phyloP scores from a whole-genome alignment of 2,113 vertebrate species.

The Archocentrus centrarchus region DNA sequence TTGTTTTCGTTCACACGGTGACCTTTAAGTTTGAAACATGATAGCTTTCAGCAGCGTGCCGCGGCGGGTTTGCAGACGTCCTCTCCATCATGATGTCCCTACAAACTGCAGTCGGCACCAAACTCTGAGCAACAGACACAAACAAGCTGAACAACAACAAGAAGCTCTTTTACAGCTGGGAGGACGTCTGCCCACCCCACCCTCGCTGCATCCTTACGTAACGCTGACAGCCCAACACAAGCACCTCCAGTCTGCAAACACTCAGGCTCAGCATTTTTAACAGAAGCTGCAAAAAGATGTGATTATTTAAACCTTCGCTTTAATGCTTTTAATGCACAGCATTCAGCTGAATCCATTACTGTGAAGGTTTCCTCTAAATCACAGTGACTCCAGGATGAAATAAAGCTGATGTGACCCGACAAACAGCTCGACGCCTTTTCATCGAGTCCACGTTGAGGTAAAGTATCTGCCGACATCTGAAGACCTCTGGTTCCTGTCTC shows the following conservation, averaged over 20 bases:
- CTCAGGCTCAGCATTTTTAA: neutral
- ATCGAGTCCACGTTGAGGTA: neutral
- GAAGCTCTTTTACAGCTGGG: neutral
- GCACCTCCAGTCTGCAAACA: neutral
- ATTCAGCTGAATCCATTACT: neutral
- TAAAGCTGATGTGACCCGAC: neutral
- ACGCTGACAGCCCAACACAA: neutral
- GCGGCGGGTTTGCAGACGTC: neutral
- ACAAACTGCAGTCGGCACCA: neutral
- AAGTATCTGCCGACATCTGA: neutral
- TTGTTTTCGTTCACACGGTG: neutral
- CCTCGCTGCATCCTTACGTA: neutral
- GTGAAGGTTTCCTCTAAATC: neutral
- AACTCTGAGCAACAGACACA: constrained; percentile 21
- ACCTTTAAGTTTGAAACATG: neutral
- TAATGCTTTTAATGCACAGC: neutral
- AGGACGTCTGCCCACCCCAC: constrained; percentile 7
- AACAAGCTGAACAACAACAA: constrained; percentile 4
- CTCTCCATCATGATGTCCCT: neutral
- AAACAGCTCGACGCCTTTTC: neutral
- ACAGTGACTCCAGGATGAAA: neutral
- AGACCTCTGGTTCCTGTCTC: constrained; percentile 3
- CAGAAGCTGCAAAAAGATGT: neutral
- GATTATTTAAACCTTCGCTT: neutral
- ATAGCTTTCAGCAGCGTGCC: neutral